A percentile compares a stretch with the other conserved stretches of the same genome.
Conservation (phyloP, 2,797 vertebrate species). For the Brachymystax lenok region DNA sequence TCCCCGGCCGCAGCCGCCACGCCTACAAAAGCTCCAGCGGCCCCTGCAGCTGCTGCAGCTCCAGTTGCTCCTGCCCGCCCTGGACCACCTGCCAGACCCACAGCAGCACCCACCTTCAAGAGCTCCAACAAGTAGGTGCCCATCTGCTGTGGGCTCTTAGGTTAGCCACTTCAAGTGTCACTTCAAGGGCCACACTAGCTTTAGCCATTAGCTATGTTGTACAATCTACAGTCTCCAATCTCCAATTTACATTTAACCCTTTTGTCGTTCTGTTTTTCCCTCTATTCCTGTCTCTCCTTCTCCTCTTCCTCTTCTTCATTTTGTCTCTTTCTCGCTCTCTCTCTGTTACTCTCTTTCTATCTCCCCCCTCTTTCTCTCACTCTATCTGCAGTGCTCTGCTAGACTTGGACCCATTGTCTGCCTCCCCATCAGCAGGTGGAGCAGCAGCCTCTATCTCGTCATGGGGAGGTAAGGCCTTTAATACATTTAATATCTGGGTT, state of each 20-base stretch:
- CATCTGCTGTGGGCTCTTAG: not conserved
- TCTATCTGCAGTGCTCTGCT: constrained; percentile 74
- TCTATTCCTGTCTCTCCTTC: not conserved
- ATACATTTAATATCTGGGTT: no score
- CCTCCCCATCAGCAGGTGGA: constrained; percentile 64
- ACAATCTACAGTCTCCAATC: not conserved
- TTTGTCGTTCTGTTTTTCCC: not conserved
- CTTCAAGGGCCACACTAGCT: not conserved
- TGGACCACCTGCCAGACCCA: constrained; percentile 64
- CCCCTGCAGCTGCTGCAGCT: constrained; percentile 79
- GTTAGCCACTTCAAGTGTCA: not conserved
- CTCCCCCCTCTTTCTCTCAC: constrained; percentile 11
- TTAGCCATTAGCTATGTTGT: not conserved
- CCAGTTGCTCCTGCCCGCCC: constrained; percentile 70
- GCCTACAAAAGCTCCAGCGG: constrained; percentile 73
- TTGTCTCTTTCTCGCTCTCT: not conserved
- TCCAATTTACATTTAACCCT: not conserved
- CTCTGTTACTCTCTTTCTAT: constrained; percentile 2
- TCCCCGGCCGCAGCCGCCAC: constrained; percentile 76
- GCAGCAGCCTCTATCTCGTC: constrained; percentile 74
- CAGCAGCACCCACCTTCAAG: constrained; percentile 52
- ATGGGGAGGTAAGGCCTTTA: constrained; percentile 91
- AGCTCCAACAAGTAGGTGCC: constrained; percentile 59
- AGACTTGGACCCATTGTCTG: constrained; percentile 82
- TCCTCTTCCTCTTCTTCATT: constrained; percentile 25